Conservation (phyloP, 2,797 vertebrate species). For the Oreochromis mossambicus region DNA sequence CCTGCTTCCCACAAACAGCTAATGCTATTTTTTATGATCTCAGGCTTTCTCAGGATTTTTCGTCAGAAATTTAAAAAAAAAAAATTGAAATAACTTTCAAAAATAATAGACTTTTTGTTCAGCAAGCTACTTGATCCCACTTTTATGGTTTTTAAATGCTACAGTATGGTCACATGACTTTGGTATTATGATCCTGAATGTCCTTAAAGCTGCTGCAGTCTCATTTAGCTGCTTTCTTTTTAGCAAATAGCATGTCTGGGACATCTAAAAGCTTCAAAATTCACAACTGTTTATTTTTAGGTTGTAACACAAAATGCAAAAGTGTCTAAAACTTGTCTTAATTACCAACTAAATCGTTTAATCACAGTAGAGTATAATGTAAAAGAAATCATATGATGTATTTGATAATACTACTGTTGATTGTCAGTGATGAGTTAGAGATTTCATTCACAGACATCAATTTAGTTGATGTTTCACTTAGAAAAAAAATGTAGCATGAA, state of each 20-base stretch:
- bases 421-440: neutral
- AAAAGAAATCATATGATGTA: neutral
- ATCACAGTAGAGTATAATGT: neutral
- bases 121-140: neutral
- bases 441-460: neutral
- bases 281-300: neutral
- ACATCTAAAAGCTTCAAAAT: neutral
- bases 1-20: neutral
- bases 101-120: neutral
- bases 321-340: neutral
- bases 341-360: neutral
- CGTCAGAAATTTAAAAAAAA: fast-evolving
- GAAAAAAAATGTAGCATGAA: neutral
- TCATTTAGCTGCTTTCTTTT: neutral
- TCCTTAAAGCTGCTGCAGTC: neutral
- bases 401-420: neutral
- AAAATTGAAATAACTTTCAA: neutral
- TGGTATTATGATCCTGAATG: neutral
- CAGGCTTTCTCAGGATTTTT: neutral
- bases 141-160: neutral
- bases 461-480: too few relatives aligned
- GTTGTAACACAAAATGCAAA: neutral
- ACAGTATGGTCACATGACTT: neutral
- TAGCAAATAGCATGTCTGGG: neutral
- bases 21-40: neutral